Conservation (phyloP, 2,888 invertebrate genomes). For the Auanema freiburgensis region DNA sequence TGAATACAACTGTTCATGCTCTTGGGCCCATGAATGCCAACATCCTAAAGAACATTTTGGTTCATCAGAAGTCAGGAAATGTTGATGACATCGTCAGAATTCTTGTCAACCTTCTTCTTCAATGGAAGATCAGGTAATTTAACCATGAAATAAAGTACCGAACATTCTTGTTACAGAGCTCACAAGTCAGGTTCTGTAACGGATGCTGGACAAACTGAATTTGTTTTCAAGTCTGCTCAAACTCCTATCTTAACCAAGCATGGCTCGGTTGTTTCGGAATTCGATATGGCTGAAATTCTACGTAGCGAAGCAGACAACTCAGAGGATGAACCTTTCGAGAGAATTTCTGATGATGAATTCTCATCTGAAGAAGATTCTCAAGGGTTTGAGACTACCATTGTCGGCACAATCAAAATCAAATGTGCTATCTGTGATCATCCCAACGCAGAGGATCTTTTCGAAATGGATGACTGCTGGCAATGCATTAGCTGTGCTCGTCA, state of each 20-base stretch:
- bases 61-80: too few species aligned
- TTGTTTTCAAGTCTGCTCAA: not conserved
- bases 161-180: too few species aligned
- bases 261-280: slow-evolving; percentile 29
- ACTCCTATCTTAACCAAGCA: too few species aligned
- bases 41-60: too few species aligned
- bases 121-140: not conserved
- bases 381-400: not conserved
- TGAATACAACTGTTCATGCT: too few species aligned
- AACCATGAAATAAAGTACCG: too few species aligned
- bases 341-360: slow-evolving; percentile 29
- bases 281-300: slow-evolving; percentile 31
- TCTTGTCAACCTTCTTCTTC: too few species aligned
- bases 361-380: slow-evolving; percentile 16
- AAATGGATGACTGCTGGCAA: slow-evolving; percentile 48
- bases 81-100: too few species aligned
- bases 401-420: not conserved
- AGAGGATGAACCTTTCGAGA: slow-evolving; percentile 34
- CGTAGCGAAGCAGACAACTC: slow-evolving; percentile 25
- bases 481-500: slow-evolving; percentile 38
- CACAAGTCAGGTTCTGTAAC: slow-evolving; percentile 27
- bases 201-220: slow-evolving; percentile 22
- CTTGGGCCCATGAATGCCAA: too few species aligned
- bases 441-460: slow-evolving; percentile 37
- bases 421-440: not conserved